These are phyloP conservation scores for Andrena bucephala DNA, from an alignment of 2,888 invertebrate genomes.

Conservation along the genomic window DNA sequence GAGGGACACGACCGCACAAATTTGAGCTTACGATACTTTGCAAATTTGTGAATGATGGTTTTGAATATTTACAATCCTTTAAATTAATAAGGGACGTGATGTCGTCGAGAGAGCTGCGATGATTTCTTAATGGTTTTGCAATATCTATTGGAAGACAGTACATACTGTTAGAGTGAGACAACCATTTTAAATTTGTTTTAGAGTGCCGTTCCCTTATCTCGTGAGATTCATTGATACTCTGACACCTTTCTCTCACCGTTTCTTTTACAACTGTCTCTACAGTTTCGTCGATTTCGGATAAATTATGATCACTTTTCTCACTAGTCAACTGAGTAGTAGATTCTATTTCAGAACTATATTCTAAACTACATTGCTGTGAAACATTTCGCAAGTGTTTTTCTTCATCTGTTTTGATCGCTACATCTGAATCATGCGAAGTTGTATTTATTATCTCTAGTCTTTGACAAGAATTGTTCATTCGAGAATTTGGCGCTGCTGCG, in stretches of 20 bases:
- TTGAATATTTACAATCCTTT: conserved; percentile 75
- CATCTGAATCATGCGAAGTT: conserved; percentile 78
- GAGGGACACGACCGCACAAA: conserved; percentile 67
- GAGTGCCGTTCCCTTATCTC: conserved; percentile 58
- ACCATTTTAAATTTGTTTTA: conserved; percentile 65
- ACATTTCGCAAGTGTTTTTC: conserved; percentile 87
- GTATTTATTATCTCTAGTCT: conserved; percentile 74
- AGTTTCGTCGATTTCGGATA: conserved; percentile 80
- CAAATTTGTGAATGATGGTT: conserved; percentile 74
- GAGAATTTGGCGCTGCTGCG: conserved; percentile 32
- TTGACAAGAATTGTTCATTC: conserved; percentile 81
- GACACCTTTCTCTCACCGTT: conserved; percentile 53
- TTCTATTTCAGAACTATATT: conserved; percentile 88
- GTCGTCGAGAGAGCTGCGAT: conserved; percentile 80
- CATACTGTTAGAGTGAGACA: conserved; percentile 79
- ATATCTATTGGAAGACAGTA: conserved; percentile 76
- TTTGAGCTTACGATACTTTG: conserved; percentile 73
- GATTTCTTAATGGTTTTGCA: conserved; percentile 68
- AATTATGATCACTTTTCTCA: conserved; percentile 81
- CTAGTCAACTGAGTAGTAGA: conserved; percentile 80
- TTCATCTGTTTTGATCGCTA: conserved; percentile 77
- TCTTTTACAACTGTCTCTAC: conserved; percentile 66
- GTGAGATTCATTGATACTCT: conserved; percentile 70
- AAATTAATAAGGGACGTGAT: conserved; percentile 76
- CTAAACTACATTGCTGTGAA: conserved; percentile 90